Evolutionary conservation across 2,888 invertebrate genomes (phyloP), one percentile per base, ranked within the genome.

Genomic region (Philereme vetulata): DNA sequence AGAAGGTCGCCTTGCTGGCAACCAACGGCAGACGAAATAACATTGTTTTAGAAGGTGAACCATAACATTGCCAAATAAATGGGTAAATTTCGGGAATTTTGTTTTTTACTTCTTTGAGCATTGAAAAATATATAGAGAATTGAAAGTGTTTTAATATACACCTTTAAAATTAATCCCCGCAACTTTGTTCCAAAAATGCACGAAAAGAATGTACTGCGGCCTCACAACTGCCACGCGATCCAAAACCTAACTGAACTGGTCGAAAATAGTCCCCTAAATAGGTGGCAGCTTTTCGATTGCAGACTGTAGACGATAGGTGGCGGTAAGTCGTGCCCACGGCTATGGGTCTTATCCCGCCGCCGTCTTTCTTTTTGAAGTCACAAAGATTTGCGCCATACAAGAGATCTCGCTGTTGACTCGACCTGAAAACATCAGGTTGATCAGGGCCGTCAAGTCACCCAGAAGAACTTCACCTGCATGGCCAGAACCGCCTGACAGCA

Each of bases 31-130:
- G n/a, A n/a, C n/a, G n/a, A n/a, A n/a, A n/a, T n/a, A n/a, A 11
- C 5, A 44, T 10, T 44, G 3, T 4, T 44, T 44, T 44, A 44
- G 44, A 44, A 5, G 44, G 44, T 8, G 5, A 9, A 4, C 42
- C 9, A 42, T 42, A 42, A 42, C 5, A 42, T 42, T 44, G 44
- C 44, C 44, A 44, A 11, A 44, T 10, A 44, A 44, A 44, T 5
- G 11, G 10, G 7, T n/a, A 44, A 11, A 44, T 11, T 11, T 44
- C 5, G 4, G 44, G 4, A 11, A 44, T 11, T 44, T 44, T 11
- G 10, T 44, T 10, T 44, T 44, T 6, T 6, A 11, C 0, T 44
- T 44, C 11, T 44, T 10, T 11, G 4, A 44, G 44, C 44, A 44
- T n/a, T n/a, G n/a, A n/a, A n/a, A 11, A 10, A 11, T 7, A 44